Conservation (phyloP, 2,888 invertebrate species). For the Lasioglossum morio region DNA sequence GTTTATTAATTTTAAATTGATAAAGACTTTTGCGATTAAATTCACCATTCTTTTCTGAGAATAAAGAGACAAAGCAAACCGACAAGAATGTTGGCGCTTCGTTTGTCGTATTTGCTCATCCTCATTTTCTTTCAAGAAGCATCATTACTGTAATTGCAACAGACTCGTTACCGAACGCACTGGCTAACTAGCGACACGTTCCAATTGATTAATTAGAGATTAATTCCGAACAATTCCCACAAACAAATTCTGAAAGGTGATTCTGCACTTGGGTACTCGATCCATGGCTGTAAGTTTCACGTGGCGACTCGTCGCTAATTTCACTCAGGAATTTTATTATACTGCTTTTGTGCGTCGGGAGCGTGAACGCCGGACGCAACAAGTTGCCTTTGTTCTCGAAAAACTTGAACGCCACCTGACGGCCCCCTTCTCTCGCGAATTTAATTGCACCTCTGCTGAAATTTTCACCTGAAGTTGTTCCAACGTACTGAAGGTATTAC, state of each 20-base stretch:
- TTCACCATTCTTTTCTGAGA: background rate
- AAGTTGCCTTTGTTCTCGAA: slow-evolving; percentile 46
- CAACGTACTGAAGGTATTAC: background rate
- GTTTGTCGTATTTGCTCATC: background rate
- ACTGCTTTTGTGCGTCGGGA: background rate
- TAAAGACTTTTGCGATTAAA: slow-evolving; percentile 24
- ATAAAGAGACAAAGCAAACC: slow-evolving; percentile 7
- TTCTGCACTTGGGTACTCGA: background rate
- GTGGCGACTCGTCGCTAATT: slow-evolving; percentile 30
- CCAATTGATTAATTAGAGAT: background rate
- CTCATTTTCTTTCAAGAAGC: background rate
- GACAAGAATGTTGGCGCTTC: background rate
- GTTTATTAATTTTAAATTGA: background rate
- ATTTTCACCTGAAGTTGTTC: background rate
- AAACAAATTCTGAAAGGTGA: background rate
- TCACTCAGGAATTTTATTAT: slow-evolving; percentile 21
- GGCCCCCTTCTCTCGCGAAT: background rate
- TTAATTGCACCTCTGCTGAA: background rate
- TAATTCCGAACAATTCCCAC: background rate
- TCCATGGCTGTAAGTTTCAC: background rate
- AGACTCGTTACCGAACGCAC: slow-evolving; percentile 21
- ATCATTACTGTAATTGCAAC: background rate
- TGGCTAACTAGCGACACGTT: background rate
- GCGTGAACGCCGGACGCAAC: slow-evolving; percentile 35
- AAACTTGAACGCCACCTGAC: background rate